These are phyloP conservation scores for Enteromius anoplus DNA, from an alignment of 2,797 vertebrate species.

Conservation along the genomic window DNA sequence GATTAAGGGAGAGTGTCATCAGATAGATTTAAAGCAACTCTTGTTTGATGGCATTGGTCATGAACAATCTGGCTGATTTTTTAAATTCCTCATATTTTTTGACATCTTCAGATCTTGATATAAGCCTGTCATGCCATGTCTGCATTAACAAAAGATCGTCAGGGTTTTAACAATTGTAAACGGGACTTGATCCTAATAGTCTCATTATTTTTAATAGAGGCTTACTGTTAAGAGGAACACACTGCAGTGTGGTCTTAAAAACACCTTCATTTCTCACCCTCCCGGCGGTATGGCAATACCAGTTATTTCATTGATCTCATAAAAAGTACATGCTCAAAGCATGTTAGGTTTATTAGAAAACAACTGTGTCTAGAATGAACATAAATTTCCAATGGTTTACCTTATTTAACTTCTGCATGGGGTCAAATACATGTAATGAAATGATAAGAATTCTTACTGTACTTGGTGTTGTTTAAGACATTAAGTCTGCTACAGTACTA, in stretches of 20 bases:
- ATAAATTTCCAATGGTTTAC: neutral
- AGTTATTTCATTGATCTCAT: slow-evolving; percentile 25
- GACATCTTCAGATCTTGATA: slow-evolving; percentile 41
- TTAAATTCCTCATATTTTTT: slow-evolving; percentile 9
- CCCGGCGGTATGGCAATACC: slow-evolving; percentile 10
- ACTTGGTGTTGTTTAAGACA: neutral
- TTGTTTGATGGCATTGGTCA: neutral
- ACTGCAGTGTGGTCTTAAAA: slow-evolving; percentile 16
- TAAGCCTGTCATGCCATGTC: slow-evolving; percentile 10
- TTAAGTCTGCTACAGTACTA: too few species aligned
- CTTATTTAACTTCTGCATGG: neutral
- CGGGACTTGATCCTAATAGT: slow-evolving; percentile 30
- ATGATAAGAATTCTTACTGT: neutral
- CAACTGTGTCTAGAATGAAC: neutral
- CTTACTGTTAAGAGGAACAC: slow-evolving; percentile 27
- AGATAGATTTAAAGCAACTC: neutral
- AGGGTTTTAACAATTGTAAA: slow-evolving; percentile 30
- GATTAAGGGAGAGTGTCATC: too few species aligned
- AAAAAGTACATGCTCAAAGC: slow-evolving; percentile 24
- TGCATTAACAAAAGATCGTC: slow-evolving; percentile 12
- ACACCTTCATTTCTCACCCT: slow-evolving; percentile 36
- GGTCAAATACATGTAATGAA: neutral
- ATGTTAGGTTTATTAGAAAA: neutral
- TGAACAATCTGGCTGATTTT: neutral
- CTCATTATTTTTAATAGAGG: slow-evolving; percentile 58